phyloP scores from a whole-genome alignment of 35 echinoderm and acorn worm genomes.

The Anneissia japonica region DNA sequence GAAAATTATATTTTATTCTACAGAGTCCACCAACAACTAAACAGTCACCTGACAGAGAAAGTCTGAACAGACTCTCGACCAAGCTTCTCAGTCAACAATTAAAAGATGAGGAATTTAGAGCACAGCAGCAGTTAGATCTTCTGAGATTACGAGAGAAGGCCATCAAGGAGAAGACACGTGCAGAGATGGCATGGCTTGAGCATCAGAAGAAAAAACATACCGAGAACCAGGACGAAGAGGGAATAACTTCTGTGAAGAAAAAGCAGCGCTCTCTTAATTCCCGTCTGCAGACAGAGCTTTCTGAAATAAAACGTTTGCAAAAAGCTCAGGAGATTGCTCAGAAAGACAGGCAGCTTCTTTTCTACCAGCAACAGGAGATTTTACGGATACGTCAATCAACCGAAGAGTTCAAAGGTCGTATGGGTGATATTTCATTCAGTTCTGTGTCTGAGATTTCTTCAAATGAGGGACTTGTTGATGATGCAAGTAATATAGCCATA shows the following conservation, averaged over 20 bases:
- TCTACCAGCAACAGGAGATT: conserved; percentile 79
- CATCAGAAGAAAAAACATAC: conserved; percentile 74
- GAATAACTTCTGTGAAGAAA: conserved; percentile 43
- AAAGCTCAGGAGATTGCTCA: conserved; percentile 51
- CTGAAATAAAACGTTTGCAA: conserved; percentile 60
- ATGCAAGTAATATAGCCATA: conserved; percentile 20
- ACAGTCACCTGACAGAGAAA: not conserved
- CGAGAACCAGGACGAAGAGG: conserved; percentile 57
- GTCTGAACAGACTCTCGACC: conserved; percentile 3
- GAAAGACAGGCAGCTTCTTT: conserved; percentile 52
- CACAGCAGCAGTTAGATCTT: conserved; percentile 73
- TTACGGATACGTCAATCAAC: conserved; percentile 57
- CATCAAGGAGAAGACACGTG: conserved; percentile 76
- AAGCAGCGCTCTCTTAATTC: conserved; percentile 51
- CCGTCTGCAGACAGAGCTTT: conserved; percentile 35
- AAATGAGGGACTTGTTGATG: not conserved
- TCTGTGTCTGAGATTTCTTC: not conserved
- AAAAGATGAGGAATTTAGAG: conserved; percentile 67
- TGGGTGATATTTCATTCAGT: conserved; percentile 25
- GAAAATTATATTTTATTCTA: not conserved
- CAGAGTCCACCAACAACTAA: not conserved
- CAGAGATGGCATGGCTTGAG: conserved; percentile 91
- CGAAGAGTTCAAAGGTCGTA: conserved; percentile 52
- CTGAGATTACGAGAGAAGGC: conserved; percentile 76
- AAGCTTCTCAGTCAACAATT: conserved; percentile 82